phyloP scores from a whole-genome alignment of 1,140 invertebrate genomes.

The Trachelipus rathkii region DNA sequence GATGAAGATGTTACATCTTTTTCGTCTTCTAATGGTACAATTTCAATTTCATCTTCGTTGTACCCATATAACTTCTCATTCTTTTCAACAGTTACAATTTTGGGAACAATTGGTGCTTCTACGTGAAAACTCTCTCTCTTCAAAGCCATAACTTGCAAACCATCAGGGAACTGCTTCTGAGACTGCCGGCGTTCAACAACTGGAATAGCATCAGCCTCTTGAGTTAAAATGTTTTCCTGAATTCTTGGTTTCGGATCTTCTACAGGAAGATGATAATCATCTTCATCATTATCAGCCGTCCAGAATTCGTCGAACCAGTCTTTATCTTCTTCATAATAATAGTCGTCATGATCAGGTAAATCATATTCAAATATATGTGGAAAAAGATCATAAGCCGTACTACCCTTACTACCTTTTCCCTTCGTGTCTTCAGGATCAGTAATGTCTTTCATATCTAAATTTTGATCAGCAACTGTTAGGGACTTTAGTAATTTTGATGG shows the following conservation, averaged over 20 bases:
- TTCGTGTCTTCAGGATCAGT: neutral
- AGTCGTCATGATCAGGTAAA: constrained; percentile 38
- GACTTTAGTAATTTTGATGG: constrained; percentile 32
- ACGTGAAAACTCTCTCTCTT: constrained; percentile 35
- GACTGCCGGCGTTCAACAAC: neutral
- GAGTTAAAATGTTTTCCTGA: constrained; percentile 16
- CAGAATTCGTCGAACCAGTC: constrained; percentile 30
- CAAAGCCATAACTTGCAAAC: constrained; percentile 28
- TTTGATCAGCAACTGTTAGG: constrained; percentile 24
- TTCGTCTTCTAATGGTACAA: constrained; percentile 31
- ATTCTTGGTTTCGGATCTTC: constrained; percentile 11
- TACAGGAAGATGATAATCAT: neutral
- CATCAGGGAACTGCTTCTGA: constrained; percentile 19
- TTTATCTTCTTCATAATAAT: constrained; percentile 40
- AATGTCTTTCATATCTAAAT: no score
- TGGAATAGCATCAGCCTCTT: constrained; percentile 2
- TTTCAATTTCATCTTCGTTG: constrained; percentile 17
- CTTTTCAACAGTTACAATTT: neutral
- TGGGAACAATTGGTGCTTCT: constrained; percentile 33
- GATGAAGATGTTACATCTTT: neutral
- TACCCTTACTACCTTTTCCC: neutral
- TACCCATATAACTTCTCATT: neutral
- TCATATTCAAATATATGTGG: constrained; percentile 43
- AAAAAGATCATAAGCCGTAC: constrained; percentile 35
- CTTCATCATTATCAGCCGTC: neutral